Percentiles rank a stretch among this genome's conserved stretches.
Conservation (phyloP, 2,888 invertebrate species). For the Chymomyza amoena region DNA sequence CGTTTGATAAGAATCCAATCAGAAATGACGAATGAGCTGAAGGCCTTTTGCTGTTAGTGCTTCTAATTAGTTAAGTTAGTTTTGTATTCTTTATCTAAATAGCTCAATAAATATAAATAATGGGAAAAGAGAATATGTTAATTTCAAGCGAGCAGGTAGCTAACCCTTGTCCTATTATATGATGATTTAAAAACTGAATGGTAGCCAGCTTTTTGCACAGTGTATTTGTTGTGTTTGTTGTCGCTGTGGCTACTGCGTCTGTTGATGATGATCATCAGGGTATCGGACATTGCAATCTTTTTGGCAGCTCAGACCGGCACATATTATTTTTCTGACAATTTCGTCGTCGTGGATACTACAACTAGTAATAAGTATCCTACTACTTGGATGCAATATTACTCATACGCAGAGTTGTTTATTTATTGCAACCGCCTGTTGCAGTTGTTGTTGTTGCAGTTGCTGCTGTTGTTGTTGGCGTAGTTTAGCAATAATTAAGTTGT, state of each 20-base stretch:
- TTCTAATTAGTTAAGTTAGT: no score
- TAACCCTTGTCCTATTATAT: neutral
- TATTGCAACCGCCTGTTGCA: conserved; percentile 43
- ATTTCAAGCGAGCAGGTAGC: no score
- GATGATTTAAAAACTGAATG: no score
- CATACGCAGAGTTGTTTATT: conserved; percentile 69
- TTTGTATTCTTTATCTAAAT: no score
- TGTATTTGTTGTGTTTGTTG: conserved; percentile 15
- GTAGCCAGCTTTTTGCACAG: neutral
- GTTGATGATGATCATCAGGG: conserved; percentile 60
- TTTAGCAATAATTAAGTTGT: conserved; percentile 78
- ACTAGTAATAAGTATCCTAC: conserved; percentile 44
- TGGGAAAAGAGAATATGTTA: no score
- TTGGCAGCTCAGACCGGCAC: conserved; percentile 45
- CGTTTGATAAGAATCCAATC: no score
- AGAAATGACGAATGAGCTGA: no score
- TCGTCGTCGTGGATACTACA: conserved; percentile 52
- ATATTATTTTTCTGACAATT: conserved; percentile 19
- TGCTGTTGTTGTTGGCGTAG: conserved; percentile 61
- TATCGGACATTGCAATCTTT: conserved; percentile 66
- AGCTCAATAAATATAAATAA: no score
- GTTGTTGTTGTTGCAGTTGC: conserved; percentile 26
- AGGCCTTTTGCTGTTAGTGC: no score
- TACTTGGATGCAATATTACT: conserved; percentile 58
- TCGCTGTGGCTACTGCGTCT: conserved; percentile 10